Evolutionary conservation across 2,797 vertebrate species (phyloP).

Genomic region (Alectoris magna): DNA sequence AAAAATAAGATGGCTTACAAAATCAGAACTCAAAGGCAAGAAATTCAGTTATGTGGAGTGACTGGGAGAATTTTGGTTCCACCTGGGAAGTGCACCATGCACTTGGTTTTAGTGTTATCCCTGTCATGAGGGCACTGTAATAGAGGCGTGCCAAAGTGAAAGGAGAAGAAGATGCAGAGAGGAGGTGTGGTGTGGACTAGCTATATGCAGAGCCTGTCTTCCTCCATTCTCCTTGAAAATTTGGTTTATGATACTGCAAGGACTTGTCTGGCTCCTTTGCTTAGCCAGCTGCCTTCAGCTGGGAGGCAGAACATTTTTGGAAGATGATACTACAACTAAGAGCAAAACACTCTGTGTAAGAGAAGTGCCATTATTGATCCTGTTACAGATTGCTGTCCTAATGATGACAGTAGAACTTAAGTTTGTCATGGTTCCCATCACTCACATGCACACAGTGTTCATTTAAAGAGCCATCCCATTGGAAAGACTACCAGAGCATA

Average conservation of each 20-base stretch:
- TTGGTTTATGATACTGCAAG: neutral
- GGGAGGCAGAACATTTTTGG: neutral
- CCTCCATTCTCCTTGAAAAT: neutral
- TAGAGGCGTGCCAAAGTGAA: neutral
- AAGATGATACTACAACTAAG: neutral
- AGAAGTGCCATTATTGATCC: neutral
- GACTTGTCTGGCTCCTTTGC: neutral
- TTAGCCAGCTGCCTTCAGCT: neutral
- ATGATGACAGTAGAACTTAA: neutral
- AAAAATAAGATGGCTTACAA: neutral
- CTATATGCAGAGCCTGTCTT: neutral
- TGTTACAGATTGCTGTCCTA: neutral
- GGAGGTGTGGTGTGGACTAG: rapidly evolving
- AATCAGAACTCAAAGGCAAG: neutral
- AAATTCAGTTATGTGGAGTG: neutral
- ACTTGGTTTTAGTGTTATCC: neutral
- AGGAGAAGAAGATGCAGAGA: neutral
- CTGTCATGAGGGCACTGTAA: neutral
- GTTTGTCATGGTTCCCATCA: neutral
- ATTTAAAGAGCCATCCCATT: neutral
- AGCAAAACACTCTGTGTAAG: neutral
- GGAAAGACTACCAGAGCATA: neutral
- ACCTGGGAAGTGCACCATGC: neutral
- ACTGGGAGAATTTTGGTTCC: neutral
- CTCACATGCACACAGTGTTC: neutral